These are phyloP conservation scores for Perca flavescens DNA, from an alignment of 2,113 vertebrate species.

Conservation along the genomic window DNA sequence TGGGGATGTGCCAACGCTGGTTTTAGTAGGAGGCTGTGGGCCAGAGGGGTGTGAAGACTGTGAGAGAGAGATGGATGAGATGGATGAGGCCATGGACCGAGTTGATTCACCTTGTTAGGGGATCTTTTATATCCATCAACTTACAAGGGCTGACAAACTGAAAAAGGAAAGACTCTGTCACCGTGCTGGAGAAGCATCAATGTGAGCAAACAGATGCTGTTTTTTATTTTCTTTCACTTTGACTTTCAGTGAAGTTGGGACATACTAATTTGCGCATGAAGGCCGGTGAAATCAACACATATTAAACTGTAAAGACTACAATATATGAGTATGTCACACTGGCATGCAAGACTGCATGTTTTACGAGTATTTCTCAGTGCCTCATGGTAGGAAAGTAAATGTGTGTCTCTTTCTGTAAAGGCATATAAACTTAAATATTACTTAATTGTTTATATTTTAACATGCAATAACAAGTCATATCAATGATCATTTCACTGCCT, in stretches of 20 bases:
- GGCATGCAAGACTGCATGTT: conserved; percentile 36
- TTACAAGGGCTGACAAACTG: conserved; percentile 14
- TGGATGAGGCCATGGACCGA: conserved; percentile 73
- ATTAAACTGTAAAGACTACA: conserved; percentile 17
- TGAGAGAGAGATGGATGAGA: conserved; percentile 83
- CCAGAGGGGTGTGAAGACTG: conserved; percentile 84
- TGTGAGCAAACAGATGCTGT: conserved; percentile 21
- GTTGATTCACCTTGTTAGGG: conserved; percentile 80
- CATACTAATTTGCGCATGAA: background rate
- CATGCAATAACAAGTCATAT: conserved; percentile 7
- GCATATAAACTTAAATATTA: background rate
- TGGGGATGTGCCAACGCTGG: conserved; percentile 79
- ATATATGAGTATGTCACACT: conserved; percentile 2
- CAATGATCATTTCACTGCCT: background rate
- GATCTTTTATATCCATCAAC: background rate
- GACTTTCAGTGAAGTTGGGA: conserved; percentile 28
- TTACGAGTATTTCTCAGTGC: conserved; percentile 70
- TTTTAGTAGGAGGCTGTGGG: conserved; percentile 82
- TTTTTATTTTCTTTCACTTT: conserved; percentile 24
- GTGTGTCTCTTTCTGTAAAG: conserved; percentile 25
- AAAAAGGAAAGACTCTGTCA: conserved; percentile 17
- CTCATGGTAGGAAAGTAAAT: conserved; percentile 56
- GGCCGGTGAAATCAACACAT: conserved; percentile 25
- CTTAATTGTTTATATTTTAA: conserved; percentile 30
- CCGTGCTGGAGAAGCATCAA: conserved; percentile 2